phyloP scores from a whole-genome alignment of 2,797 vertebrate genomes.

The Gadopsis bispinosus region DNA sequence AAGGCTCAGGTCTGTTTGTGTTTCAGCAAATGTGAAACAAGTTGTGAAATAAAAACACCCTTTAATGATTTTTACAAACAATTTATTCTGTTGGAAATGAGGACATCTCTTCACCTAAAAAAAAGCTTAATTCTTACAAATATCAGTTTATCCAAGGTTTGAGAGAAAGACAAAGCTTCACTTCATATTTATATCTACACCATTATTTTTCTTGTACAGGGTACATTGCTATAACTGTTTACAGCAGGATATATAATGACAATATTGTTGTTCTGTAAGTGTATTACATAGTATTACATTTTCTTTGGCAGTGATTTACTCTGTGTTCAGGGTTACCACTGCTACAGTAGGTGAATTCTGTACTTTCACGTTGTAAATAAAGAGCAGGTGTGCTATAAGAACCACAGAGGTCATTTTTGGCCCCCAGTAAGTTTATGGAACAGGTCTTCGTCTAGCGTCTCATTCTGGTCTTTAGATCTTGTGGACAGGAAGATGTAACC shows the following conservation, averaged over 20 bases:
- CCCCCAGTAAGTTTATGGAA: slow-evolving; percentile 98
- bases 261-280: slow-evolving; percentile 14
- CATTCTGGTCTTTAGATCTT: slow-evolving; percentile 96
- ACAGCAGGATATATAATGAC: slow-evolving; percentile 6
- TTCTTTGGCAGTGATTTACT: slow-evolving; percentile 27
- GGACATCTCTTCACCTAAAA: slow-evolving; percentile 7
- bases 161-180: slow-evolving; percentile 30
- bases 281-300: slow-evolving; percentile 7
- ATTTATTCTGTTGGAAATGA: slow-evolving; percentile 17
- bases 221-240: slow-evolving; percentile 12
- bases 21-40: slow-evolving; percentile 7
- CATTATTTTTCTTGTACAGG: slow-evolving; percentile 34
- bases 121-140: slow-evolving; percentile 31
- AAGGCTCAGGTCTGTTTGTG: background rate
- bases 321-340: slow-evolving; percentile 3
- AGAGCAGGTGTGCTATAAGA: background rate
- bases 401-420: slow-evolving; percentile 86
- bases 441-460: slow-evolving; percentile 95
- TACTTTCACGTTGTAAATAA: slow-evolving; percentile 46
- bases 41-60: slow-evolving; percentile 33
- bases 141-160: slow-evolving; percentile 18
- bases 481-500: slow-evolving; percentile 99
- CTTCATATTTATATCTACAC: slow-evolving; percentile 63
- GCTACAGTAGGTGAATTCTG: background rate
- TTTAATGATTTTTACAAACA: slow-evolving; percentile 47